Base-by-base conservation (phyloP, 2,888 invertebrate genomes). In the Podabrus alpinus region DNA sequence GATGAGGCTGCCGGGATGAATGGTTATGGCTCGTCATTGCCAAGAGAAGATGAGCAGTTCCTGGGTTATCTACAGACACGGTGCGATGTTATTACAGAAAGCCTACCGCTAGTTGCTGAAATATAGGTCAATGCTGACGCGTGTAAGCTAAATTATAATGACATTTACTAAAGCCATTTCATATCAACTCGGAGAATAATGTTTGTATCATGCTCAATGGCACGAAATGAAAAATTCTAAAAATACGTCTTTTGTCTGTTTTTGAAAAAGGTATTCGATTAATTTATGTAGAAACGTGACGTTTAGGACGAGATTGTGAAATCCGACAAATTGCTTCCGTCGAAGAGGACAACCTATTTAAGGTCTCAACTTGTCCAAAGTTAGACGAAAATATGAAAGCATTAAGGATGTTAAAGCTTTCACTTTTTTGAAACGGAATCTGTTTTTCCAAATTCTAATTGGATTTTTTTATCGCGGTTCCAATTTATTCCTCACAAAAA, bases 11-110 rank as follows among this genome's bases (percentile, higher is more conserved):
- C 75, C 74, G 78, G 78, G 78, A 82, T 81, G 82, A 80, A 82
- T 79, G 82, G 82, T 82, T 82, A 82, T 81, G 79, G 79, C 80
- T 72, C 80, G 82, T 81, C 82, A 80, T 82, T 82, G 81, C 80
- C 80, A 79, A 78, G 73, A 77, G 80, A 79, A 79, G 81, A 82
- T 79, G 80, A 79, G 80, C 79, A 73, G 71, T 77, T 74, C 76
- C 76, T 76, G 74, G 78, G 79, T 81, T 81, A 81, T 81, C 81
- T 81, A 77, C 78, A 62, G 66, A 69, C 75, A 59, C 77, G 73
- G 74, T 76, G 78, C 69, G 74, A 67, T 74, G 77, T 79, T 80
- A 76, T 74, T 78, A 73, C 68, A 74, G 69, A 16, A 25, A 17
- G 59, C 71, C 69, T 71, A 68, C 76, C 25, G 59, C 69, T 25